Conservation (phyloP, 2,113 vertebrate species). For the Zingel zingel region DNA sequence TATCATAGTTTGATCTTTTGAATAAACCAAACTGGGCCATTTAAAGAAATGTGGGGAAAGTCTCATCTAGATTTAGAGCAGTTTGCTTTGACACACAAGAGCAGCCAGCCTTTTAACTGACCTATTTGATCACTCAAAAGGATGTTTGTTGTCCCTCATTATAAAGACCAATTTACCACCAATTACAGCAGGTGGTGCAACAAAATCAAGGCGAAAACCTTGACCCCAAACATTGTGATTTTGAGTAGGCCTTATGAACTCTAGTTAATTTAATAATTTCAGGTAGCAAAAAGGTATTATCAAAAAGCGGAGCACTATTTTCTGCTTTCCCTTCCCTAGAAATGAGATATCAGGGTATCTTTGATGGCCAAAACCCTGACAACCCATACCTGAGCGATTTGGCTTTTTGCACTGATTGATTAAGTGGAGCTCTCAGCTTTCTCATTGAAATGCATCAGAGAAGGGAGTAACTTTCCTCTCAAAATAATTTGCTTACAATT, state of each 20-base stretch:
- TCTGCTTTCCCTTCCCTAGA: background rate
- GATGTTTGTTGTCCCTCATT: slow-evolving; percentile 29
- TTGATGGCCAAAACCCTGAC: slow-evolving; percentile 49
- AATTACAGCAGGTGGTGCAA: slow-evolving; percentile 22
- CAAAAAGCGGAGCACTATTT: background rate
- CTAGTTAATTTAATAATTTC: background rate
- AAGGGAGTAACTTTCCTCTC: slow-evolving; percentile 34
- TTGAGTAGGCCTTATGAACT: background rate
- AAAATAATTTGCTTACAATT: slow-evolving; percentile 61
- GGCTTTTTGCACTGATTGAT: slow-evolving; percentile 49
- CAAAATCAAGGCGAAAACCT: background rate
- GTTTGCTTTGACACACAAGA: background rate
- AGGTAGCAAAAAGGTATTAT: background rate
- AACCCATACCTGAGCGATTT: slow-evolving; percentile 44
- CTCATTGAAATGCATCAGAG: slow-evolving; percentile 53
- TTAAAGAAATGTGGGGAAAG: slow-evolving; percentile 5
- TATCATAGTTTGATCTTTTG: slow-evolving; percentile 30
- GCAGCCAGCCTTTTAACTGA: slow-evolving; percentile 6
- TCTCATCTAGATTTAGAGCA: slow-evolving; percentile 11
- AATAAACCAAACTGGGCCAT: slow-evolving; percentile 41
- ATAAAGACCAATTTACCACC: slow-evolving; percentile 22
- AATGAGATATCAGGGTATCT: background rate
- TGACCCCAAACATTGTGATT: background rate
- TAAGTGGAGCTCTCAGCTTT: slow-evolving; percentile 1
- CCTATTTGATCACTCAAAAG: slow-evolving; percentile 27